A percentile compares a stretch with the other conserved stretches of the same genome.
phyloP scores from a whole-genome alignment of 2,888 invertebrate species.

The Bugula neritina region DNA sequence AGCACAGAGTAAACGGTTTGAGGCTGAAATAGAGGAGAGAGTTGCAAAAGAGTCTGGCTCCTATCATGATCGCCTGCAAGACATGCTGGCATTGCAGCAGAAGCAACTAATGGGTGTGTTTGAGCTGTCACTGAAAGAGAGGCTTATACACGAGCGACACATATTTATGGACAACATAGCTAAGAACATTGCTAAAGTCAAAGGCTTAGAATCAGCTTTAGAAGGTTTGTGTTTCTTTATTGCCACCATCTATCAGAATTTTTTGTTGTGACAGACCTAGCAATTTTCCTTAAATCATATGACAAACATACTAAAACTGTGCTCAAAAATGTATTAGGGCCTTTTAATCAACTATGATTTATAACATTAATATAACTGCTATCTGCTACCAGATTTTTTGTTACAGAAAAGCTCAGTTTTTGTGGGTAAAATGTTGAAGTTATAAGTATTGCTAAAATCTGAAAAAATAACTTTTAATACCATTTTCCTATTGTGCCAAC shows the following conservation, averaged over 20 bases:
- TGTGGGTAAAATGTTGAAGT: too few relatives aligned
- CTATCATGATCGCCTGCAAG: constrained; percentile 64
- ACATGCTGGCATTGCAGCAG: constrained; percentile 61
- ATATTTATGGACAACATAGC: constrained; percentile 68
- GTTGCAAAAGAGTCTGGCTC: constrained; percentile 78
- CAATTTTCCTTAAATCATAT: too few relatives aligned
- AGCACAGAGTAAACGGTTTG: constrained; percentile 39
- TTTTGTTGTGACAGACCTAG: too few relatives aligned
- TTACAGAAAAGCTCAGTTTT: too few relatives aligned
- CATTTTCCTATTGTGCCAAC: not conserved
- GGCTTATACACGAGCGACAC: constrained; percentile 62
- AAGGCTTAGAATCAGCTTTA: constrained; percentile 71
- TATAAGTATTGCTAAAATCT: too few relatives aligned
- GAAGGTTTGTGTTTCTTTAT: constrained; percentile 65
- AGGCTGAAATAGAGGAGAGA: constrained; percentile 69
- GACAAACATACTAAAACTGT: too few relatives aligned
- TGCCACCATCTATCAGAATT: too few relatives aligned
- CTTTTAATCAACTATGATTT: too few relatives aligned
- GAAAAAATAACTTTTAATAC: too few relatives aligned
- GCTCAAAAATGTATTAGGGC: too few relatives aligned
- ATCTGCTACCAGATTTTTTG: too few relatives aligned
- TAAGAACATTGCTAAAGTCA: constrained; percentile 66
- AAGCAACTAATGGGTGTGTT: constrained; percentile 56
- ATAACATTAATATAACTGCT: too few relatives aligned
- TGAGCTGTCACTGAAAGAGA: constrained; percentile 60